Evolutionary conservation across 2,888 invertebrate genomes (phyloP), one percentile per base, ranked within the genome.

Genomic region (Orthonychiurus folsomi): DNA sequence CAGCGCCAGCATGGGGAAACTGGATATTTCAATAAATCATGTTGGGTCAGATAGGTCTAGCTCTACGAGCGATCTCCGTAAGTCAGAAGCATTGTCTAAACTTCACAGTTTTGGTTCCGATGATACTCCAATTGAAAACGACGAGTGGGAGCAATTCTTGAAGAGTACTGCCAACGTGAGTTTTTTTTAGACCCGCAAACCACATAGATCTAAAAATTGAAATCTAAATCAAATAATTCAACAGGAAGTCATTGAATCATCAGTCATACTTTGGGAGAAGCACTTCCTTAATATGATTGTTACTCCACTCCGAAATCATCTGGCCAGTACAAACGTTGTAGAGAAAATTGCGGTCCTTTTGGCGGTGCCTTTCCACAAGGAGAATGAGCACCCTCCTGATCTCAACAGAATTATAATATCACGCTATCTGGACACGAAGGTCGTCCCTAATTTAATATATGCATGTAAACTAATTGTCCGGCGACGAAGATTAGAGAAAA

Each of bases 61-160:
- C 48, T 15, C n/a, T n/a, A n/a, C 12, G 15, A 48, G n/a, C n/a
- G n/a, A 48, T 48, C 28, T 53, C 24, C 66, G 69, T 66, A 69
- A 65, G 60, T 63, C 65, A 60, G 67, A 66, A 26, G 70, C 69
- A 9, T 63, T 73, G 3, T 72, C 71, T 50, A 71, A 69, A 5
- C 63, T 72, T 3, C 69, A 73, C 27, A 70, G 70, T 50, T 70
- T 73, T 55, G 72, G 69, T 1, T 70, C 73, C 2, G 74, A 73
- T 25, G 77, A 78, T 26, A 76, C 77, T 25, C 85, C 87, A 2
- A 86, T 90, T 64, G 89, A 91, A 76, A 83, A 87, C 69, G 90
- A 91, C 68, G 91, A 92, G 77, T 91, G 90, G 91, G 80, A 89
- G 67, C 89, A 86, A 1, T 92, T 91, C 76, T 77, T 92, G 1